Evolutionary conservation across 2,113 vertebrate genomes (phyloP), one percentile per base, ranked within the genome.

Genomic region (Oreamnos americanus): DNA sequence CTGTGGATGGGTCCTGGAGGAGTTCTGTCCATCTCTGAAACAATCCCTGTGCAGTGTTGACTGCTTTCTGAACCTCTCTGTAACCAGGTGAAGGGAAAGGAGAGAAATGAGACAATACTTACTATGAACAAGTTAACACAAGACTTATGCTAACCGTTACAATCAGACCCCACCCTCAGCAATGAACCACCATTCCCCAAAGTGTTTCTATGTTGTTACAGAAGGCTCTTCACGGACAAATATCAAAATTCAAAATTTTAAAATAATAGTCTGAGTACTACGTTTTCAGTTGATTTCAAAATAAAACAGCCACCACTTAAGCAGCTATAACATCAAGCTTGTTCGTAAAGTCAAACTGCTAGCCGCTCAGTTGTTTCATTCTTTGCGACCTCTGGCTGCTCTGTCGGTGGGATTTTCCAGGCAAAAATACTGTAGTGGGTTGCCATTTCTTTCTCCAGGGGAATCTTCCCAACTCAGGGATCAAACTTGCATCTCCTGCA

Each of bases 41-140:
- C 98, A 99, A 99, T 33, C 99, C 99, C 98, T 99, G 99, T 6
- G 99, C 99, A 3, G 99, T 99, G 64, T 99, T 99, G 93, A 99
- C 99, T 0, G 99, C 99, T 98, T 99, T 99, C 98, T 99, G 99
- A 14, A 99, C 99, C 98, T 99, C 99, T 89, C 99, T 99, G 98
- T 39, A 98, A 92, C 47, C 36, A 0, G 36, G 58, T 5, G 12
- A 91, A 89, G 5, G 39, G 3, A 87, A 94, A 97, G 87, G 43
- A 45, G 23, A 74, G 74, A 92, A 49, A 58, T 89, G 62, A 96
- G 64, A 78, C 6, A 12, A 76, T 7, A 16, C 9, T 55, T 11
- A 49, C 36, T 71, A 55, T 0, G 25, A 84, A 76, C 51, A 81
- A 88, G 53, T 25, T 28, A 94, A 67, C 30, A 19, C 45, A 43